A percentile compares a stretch with the other conserved stretches of the same genome.
Evolutionary conservation across 2,113 vertebrate genomes (phyloP).

Genomic region (Saccopteryx bilineata): DNA sequence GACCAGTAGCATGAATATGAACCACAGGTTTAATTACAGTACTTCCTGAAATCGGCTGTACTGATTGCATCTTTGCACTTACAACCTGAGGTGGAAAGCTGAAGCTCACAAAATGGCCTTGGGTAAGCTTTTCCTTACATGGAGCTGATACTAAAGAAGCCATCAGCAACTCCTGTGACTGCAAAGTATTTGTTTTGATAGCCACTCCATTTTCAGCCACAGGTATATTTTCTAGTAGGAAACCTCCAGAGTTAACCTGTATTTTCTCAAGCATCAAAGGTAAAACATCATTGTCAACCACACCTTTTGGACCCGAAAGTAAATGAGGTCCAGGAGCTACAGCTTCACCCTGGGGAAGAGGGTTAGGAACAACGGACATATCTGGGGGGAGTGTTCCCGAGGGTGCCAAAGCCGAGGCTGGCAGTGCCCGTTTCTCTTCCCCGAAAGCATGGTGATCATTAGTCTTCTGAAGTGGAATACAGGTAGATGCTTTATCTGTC

Average conservation of each 20-base stretch:
- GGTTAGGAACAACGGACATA: conserved; percentile 34
- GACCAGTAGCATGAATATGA: background rate
- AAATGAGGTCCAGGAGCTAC: conserved; percentile 62
- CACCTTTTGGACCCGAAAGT: conserved; percentile 86
- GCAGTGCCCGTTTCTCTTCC: background rate
- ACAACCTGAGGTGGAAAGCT: background rate
- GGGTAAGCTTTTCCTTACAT: background rate
- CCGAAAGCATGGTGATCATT: background rate
- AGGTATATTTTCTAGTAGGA: background rate
- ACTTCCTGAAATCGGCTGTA: conserved; percentile 9
- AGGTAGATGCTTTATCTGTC: conserved; percentile 61
- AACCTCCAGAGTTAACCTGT: conserved; percentile 73
- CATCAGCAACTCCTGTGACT: background rate
- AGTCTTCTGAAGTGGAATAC: conserved; percentile 45
- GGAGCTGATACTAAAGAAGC: conserved; percentile 33
- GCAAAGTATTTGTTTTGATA: background rate
- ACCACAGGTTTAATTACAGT: background rate
- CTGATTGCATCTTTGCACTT: background rate
- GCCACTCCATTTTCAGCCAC: conserved; percentile 44
- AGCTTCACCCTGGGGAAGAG: conserved; percentile 40
- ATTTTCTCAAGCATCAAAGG: conserved; percentile 90
- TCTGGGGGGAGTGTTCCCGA: background rate
- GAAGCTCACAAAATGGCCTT: background rate
- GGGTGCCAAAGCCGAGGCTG: background rate
- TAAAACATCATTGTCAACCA: conserved; percentile 86